Percentiles rank a stretch among this genome's conserved stretches.
phyloP scores from a whole-genome alignment of 2,888 invertebrate genomes.

The Frankliniella fusca region DNA sequence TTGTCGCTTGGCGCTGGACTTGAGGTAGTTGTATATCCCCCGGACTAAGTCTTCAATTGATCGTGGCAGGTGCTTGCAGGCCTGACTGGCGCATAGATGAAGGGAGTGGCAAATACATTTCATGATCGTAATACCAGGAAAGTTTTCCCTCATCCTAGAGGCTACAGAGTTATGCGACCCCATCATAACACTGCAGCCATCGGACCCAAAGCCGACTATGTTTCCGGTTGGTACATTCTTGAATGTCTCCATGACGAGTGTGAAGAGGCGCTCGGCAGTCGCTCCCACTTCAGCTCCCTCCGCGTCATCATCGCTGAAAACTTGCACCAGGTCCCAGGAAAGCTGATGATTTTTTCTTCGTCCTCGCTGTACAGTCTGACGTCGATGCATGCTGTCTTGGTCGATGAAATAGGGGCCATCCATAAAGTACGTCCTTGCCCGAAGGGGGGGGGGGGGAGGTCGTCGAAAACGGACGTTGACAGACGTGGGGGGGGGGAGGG shows the following conservation, averaged over 20 bases:
- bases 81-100: slow-evolving; percentile 43
- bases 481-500: no score
- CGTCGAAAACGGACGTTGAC: no score
- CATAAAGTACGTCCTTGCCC: no score
- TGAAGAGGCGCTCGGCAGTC: slow-evolving; percentile 36
- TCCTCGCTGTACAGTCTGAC: no score
- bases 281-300: slow-evolving; percentile 35
- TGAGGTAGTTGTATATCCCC: slow-evolving; percentile 41
- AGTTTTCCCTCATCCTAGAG: slow-evolving; percentile 36
- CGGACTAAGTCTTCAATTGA: slow-evolving; percentile 42
- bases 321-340: no score
- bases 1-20: slow-evolving; percentile 39
- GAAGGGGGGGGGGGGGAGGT: no score
- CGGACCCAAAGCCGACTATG: neutral
- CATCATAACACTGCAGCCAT: neutral
- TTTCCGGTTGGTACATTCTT: slow-evolving; percentile 34
- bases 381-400: no score
- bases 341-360: no score
- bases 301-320: neutral
- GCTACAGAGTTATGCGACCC: slow-evolving; percentile 42
- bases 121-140: slow-evolving; percentile 38
- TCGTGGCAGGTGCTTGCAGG: slow-evolving; percentile 41
- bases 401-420: no score
- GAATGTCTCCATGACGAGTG: slow-evolving; percentile 35
- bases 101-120: slow-evolving; percentile 44